Conservation (phyloP, 2,888 invertebrate genomes). For the Spilarctia lutea region DNA sequence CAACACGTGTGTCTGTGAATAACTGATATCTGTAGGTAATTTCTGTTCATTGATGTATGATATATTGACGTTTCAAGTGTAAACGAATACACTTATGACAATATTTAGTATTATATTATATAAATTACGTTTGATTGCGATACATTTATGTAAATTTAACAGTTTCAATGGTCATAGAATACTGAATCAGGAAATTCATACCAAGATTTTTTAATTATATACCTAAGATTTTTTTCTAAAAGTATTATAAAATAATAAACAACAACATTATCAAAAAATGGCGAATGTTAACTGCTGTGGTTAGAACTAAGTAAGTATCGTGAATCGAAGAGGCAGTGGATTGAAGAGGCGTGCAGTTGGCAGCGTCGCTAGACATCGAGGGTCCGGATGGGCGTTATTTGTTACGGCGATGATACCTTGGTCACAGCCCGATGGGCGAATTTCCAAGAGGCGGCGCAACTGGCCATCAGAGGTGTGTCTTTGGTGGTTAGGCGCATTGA, state of each 20-base stretch:
- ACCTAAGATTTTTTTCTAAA: neutral
- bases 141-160: neutral
- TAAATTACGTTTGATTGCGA: neutral
- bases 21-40: neutral
- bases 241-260: neutral
- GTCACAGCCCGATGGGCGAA: too few species aligned
- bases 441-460: too few species aligned
- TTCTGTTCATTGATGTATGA: neutral
- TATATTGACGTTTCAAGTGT: neutral
- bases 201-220: neutral
- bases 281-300: too few species aligned
- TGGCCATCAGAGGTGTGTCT: too few species aligned
- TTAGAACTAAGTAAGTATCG: too few species aligned
- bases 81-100: neutral
- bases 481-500: too few species aligned
- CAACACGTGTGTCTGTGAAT: constrained; percentile 1
- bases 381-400: too few species aligned
- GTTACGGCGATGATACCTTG: too few species aligned
- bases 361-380: too few species aligned
- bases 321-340: too few species aligned
- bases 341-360: too few species aligned
- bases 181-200: neutral
- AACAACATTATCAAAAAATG: too few species aligned
- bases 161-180: neutral
- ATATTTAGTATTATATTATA: constrained; percentile 1